Conservation (phyloP, 1,140 invertebrate genomes). For the Rhyacophila brunnea region DNA sequence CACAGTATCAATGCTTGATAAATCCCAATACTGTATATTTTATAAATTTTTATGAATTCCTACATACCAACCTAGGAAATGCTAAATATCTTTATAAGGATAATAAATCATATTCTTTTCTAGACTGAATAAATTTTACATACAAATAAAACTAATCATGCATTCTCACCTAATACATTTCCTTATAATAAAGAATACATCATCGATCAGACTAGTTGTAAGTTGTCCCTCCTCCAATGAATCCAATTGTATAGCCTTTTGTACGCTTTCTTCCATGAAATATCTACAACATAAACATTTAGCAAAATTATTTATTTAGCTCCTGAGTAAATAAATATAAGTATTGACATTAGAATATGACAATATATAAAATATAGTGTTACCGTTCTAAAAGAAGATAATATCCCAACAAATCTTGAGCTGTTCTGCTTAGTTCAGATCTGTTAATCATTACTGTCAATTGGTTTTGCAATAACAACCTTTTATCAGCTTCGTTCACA, state of each 20-base stretch:
- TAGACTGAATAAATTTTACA: too few relatives aligned
- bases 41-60: too few relatives aligned
- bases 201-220: conserved; percentile 93
- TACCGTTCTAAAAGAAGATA: conserved; percentile 90
- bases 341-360: too few relatives aligned
- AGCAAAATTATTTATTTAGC: conserved; percentile 3
- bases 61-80: too few relatives aligned
- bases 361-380: too few relatives aligned
- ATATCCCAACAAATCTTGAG: conserved; percentile 88
- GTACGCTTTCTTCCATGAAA: conserved; percentile 94
- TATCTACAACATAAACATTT: conserved; percentile 54
- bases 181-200: conserved; percentile 96
- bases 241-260: conserved; percentile 91
- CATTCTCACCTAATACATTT: conserved; percentile 84
- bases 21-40: too few relatives aligned
- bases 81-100: too few relatives aligned
- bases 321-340: background rate
- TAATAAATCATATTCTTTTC: too few relatives aligned
- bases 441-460: conserved; percentile 65
- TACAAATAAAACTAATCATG: too few relatives aligned
- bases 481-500: conserved; percentile 56
- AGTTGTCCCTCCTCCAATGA: conserved; percentile 65
- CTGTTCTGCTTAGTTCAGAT: conserved; percentile 76
- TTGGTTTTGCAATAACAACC: conserved; percentile 42
- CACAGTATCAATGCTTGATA: too few relatives aligned